phyloP scores from a whole-genome alignment of 2,888 invertebrate genomes.

The Agrotis clavis region DNA sequence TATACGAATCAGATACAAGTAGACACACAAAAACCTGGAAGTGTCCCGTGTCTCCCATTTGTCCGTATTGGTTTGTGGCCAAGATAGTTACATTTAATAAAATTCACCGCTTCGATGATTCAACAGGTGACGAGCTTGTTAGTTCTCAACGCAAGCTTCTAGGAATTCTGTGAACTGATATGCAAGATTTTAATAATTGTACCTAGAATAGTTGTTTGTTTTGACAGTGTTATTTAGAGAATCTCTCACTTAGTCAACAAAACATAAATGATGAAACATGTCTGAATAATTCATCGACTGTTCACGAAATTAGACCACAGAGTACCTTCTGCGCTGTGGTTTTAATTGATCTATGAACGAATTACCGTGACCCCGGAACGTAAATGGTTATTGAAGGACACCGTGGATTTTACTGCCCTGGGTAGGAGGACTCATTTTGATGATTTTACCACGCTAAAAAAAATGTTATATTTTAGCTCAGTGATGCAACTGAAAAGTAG shows the following conservation, averaged over 20 bases:
- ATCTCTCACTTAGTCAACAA: not conserved
- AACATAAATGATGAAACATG: not conserved
- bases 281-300: not conserved
- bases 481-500: not conserved
- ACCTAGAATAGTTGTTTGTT: not conserved
- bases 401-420: too few relatives aligned
- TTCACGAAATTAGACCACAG: not conserved
- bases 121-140: slow-evolving; percentile 37
- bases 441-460: too few relatives aligned
- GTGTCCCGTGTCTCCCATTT: not conserved
- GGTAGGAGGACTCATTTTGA: too few relatives aligned
- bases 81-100: slow-evolving; percentile 2
- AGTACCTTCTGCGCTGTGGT: not conserved
- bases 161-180: slow-evolving; percentile 14
- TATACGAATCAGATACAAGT: not conserved
- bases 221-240: slow-evolving; percentile 14
- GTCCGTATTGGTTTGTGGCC: too few relatives aligned
- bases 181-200: not conserved
- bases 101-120: slow-evolving; percentile 26
- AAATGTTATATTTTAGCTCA: not conserved
- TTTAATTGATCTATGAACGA: too few relatives aligned
- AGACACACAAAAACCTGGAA: not conserved
- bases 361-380: too few relatives aligned
- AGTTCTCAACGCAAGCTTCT: slow-evolving; percentile 13
- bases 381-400: too few relatives aligned